Evolutionary conservation across 2,888 invertebrate species (phyloP), one percentile per base, ranked within the genome.

Genomic region (Mechanitis mazaeus): DNA sequence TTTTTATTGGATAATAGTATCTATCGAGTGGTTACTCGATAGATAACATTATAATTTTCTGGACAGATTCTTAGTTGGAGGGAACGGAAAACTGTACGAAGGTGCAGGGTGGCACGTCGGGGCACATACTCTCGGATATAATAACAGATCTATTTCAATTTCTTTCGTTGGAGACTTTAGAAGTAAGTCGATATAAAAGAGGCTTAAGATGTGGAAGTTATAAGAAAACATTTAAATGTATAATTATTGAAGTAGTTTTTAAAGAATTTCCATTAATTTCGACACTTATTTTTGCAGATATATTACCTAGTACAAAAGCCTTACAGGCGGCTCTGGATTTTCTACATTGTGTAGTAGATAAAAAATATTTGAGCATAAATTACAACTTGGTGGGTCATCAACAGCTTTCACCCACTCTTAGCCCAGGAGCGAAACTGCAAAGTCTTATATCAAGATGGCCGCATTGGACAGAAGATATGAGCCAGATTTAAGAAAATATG

Each of bases 61-160:
- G 4, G 3, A 35, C 61, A 93, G 93, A 64, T 93, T 93, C 71
- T 59, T 93, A 58, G 83, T 93, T 57, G 92, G 92, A 2, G 91
- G 91, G 1, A 92, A 92, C 72, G 93, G 92, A 1, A 90, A 85
- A 61, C 79, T 93, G 28, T 93, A 92, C 63, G 92, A 93, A 78
- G 93, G 92, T 6, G 83, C 86, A 1, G 92, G 92, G 0, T 93
- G 93, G 92, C 79, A 68, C 1, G 86, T 91, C 12, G 93, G 93
- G 0, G 91, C 92, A 0, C 93, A 93, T 65, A 92, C 93, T 0
- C 72, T 72, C 33, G 82, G 84, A 1, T 92, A 90, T 68, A 93
- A 93, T 67, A 80, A 77, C 35, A 87, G 83, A 71, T 86, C 93
- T 0, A 69, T 93, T 1, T 91, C 91, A 1, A 81, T 93, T n/a